Percentiles rank a stretch among this genome's conserved stretches.
phyloP scores from a whole-genome alignment of 2,888 invertebrate genomes.

The Limnephilus auricula region DNA sequence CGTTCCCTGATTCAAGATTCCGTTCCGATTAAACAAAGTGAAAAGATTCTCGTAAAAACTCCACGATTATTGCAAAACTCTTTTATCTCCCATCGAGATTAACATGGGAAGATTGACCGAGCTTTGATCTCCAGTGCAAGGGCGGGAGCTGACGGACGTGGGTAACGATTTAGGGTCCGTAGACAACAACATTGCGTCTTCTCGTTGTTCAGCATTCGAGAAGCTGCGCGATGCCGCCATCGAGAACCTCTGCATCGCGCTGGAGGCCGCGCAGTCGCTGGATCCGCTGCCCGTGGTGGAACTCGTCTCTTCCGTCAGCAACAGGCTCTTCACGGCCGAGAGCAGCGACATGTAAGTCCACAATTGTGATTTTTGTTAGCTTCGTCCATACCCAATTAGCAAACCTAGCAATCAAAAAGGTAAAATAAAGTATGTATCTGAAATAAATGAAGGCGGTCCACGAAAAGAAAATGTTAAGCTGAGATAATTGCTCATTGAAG shows the following conservation, averaged over 20 bases:
- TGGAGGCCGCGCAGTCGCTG: constrained; percentile 92
- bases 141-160: constrained; percentile 78
- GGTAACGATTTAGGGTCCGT: constrained; percentile 69
- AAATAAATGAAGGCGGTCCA: too few relatives aligned
- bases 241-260: constrained; percentile 94
- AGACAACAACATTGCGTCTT: constrained; percentile 67
- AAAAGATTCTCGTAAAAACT: background rate
- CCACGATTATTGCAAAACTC: background rate
- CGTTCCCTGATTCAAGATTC: background rate
- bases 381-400: too few relatives aligned
- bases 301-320: constrained; percentile 96
- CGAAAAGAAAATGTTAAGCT: too few relatives aligned
- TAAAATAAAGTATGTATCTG: too few relatives aligned
- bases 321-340: constrained; percentile 95
- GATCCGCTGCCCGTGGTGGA: constrained; percentile 97
- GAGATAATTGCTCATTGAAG: too few relatives aligned
- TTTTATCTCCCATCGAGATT: background rate
- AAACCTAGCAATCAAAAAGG: too few relatives aligned
- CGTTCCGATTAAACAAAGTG: background rate
- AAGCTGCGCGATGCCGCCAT: constrained; percentile 96
- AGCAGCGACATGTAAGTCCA: constrained; percentile 85
- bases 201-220: constrained; percentile 88
- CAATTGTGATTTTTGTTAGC: background rate
- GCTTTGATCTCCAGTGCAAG: constrained; percentile 76
- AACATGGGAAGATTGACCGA: background rate